Evolutionary conservation across 1,140 invertebrate genomes (phyloP), one percentile per base, ranked within the genome.

Genomic region (Neelides sp.): DNA sequence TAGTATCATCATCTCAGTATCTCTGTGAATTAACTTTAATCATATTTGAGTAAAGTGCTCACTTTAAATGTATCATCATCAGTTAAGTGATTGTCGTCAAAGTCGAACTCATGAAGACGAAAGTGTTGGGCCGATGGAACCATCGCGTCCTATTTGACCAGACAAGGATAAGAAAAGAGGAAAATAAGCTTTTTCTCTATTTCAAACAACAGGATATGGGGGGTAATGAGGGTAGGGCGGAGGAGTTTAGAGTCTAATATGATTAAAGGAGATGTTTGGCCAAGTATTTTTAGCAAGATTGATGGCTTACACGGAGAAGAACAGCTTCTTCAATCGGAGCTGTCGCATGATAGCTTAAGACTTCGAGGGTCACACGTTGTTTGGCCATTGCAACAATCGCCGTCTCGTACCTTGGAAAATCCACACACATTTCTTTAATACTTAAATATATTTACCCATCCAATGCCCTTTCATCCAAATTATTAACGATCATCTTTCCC

Each of bases 281-380:
- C 19, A 20, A 43, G 22, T 13, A 43, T 15, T 13, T 13, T 28
- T 26, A 43, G 8, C 8, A 13, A 22, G 22, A 44, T 7, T 10
- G 27, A 44, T 5, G 42, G 7, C 78, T 78, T 73, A 91, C 86
- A 69, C 79, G 77, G 64, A 92, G 71, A 66, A 76, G 75, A 65
- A 80, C 74, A 12, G 86, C 85, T 68, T 94, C 90, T 63, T 94
- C 86, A 48, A 83, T 66, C 46, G 85, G 84, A 28, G 90, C 89
- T 2, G 88, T 87, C 13, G 90, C 89, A 71, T 96, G 92, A 70
- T 97, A 96, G 67, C 89, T 93, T 57, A 97, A 72, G 52, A 94
- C 88, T 69, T 96, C 91, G 43, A 97, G 70, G 1, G 91, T 94
- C 19, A 96, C 89, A 62, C 83, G 85, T 69, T 94, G 91, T 67